Evolutionary conservation across 1,140 invertebrate genomes (phyloP), one percentile per base, ranked within the genome.

Genomic region (Saxidomus purpurata): DNA sequence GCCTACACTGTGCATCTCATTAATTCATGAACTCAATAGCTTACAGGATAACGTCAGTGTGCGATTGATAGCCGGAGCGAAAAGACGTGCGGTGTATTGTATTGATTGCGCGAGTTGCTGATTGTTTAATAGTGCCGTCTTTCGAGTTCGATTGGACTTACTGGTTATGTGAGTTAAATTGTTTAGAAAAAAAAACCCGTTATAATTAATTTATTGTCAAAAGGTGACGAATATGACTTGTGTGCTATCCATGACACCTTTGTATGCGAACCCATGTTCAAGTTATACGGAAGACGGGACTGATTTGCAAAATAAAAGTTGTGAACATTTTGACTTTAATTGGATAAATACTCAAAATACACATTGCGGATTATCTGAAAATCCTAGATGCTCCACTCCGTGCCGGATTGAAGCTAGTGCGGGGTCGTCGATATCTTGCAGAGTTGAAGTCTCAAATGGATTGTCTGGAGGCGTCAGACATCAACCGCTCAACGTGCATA

Each of bases 311-410:
- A 77, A 49, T 15, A 74, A 74, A 19, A 74, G 25, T 43, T 74
- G 69, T 74, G 69, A 74, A 22, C 1, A 74, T 74, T 77, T 34
- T 52, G 74, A 77, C 13, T 77, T 77, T 52, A 77, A 77, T 13
- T 77, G 74, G 74, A 77, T 77, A 47, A 77, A 40, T 31, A 1
- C 43, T 31, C 74, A 47, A n/a, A 36, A 28, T 19, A 19, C 6
- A n/a, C 25, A 40, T 19, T 17, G 40, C 17, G 43, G 40, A 49
- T 77, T 43, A 47, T 77, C 74, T 9, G 40, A 28, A 9, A 77
- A 11, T 52, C 40, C 19, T 4, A 28, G 9, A 13, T 52, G 40
- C 28, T 15, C 40, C 1, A 47, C 43, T 1, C 13, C 74, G 43
- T 77, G 74, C 28, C 11, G 43, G 22, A 47, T 77, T 49, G 74